Percentiles rank a stretch among this genome's conserved stretches.
Conservation (phyloP, 2,113 vertebrate genomes). For the Megaceryle maxima region DNA sequence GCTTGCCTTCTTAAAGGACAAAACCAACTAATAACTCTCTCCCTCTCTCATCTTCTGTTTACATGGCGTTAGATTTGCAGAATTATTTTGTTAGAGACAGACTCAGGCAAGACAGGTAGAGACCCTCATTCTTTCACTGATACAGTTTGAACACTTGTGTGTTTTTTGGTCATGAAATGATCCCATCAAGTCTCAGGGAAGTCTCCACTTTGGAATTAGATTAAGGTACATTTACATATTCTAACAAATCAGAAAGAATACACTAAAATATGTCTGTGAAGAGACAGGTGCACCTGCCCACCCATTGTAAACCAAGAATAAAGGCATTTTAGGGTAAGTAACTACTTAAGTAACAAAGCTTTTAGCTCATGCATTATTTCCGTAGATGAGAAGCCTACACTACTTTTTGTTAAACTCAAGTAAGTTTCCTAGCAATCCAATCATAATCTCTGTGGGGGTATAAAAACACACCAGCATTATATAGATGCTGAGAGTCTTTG, state of each 20-base stretch:
- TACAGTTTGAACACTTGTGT: neutral
- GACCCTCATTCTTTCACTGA: neutral
- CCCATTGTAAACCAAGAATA: neutral
- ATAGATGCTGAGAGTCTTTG: slow-evolving; percentile 4
- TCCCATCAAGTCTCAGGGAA: neutral
- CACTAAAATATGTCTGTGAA: neutral
- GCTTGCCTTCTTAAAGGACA: neutral
- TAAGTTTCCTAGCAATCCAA: slow-evolving; percentile 59
- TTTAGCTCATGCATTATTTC: neutral
- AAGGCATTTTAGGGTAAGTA: neutral
- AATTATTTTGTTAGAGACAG: neutral
- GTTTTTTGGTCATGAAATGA: neutral
- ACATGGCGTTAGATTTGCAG: neutral
- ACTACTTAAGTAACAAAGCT: neutral
- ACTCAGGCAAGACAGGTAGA: neutral
- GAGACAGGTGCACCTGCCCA: neutral
- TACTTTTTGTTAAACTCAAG: neutral
- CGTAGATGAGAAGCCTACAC: neutral
- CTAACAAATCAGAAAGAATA: neutral
- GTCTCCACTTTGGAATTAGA: neutral
- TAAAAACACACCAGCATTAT: neutral
- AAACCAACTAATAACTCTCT: neutral
- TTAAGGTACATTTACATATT: neutral
- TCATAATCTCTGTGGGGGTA: neutral
- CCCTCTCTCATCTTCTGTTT: neutral